A percentile compares a stretch with the other conserved stretches of the same genome.
Evolutionary conservation across 1,140 invertebrate species (phyloP).

Genomic region (Pogonomyrmex barbatus): DNA sequence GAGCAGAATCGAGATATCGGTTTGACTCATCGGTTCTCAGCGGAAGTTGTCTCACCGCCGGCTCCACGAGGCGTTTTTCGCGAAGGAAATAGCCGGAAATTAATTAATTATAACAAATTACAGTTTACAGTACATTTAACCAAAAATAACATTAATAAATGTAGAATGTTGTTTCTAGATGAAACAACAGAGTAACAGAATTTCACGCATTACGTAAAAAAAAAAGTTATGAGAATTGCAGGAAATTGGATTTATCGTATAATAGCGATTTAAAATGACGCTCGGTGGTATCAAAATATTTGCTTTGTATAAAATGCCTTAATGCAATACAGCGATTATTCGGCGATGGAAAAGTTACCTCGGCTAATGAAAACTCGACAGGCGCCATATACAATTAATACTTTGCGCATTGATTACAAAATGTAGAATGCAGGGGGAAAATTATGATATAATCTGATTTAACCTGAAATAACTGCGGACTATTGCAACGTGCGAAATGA

Average conservation of each 20-base stretch:
- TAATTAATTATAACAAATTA: conserved; percentile 54
- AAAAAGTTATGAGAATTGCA: background rate
- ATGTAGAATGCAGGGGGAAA: conserved; percentile 1
- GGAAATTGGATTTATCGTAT: conserved; percentile 20
- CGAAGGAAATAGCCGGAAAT: conserved; percentile 51
- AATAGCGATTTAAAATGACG: background rate
- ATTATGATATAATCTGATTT: conserved; percentile 48
- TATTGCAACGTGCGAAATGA: conserved; percentile 1
- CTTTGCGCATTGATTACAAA: conserved; percentile 20
- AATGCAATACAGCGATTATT: conserved; percentile 31
- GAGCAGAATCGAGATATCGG: conserved; percentile 58
- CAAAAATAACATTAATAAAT: background rate
- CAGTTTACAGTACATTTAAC: background rate
- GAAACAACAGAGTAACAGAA: background rate
- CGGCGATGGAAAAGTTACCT: conserved; percentile 14
- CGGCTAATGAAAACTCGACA: conserved; percentile 37
- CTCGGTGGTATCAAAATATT: background rate
- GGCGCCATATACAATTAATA: conserved; percentile 25
- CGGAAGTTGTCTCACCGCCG: conserved; percentile 59
- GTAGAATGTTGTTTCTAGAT: background rate
- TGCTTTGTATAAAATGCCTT: background rate
- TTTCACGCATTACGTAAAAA: background rate
- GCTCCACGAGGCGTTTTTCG: conserved; percentile 25
- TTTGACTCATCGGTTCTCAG: conserved; percentile 70
- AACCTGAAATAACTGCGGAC: conserved; percentile 31